Conservation (phyloP, 2,888 invertebrate species). For the Temnothorax ravouxi region DNA sequence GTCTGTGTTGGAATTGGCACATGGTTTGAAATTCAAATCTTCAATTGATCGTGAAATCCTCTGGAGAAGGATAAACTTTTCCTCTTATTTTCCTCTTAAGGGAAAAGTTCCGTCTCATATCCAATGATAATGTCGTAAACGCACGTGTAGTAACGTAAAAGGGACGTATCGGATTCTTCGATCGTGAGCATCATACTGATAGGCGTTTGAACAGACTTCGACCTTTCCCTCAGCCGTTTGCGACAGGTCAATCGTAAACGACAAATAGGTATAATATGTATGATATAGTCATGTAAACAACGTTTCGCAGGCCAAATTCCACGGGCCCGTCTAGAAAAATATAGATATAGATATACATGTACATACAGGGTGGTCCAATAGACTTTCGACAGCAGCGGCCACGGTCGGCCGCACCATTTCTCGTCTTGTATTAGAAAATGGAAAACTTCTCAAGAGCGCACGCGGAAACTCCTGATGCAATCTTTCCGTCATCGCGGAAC, state of each 20-base stretch:
- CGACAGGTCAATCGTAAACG: constrained; percentile 66
- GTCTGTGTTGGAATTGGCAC: not conserved
- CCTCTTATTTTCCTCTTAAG: not conserved
- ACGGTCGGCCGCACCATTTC: constrained; percentile 17
- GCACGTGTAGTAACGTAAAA: constrained; percentile 27
- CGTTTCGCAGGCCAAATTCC: constrained; percentile 54
- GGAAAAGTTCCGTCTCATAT: constrained; percentile 9
- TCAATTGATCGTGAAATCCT: not conserved
- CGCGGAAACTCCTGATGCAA: not conserved
- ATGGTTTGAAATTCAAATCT: not conserved
- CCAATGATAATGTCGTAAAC: not conserved
- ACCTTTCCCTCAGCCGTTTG: constrained; percentile 48
- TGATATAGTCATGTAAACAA: constrained; percentile 46
- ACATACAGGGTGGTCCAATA: constrained; percentile 64
- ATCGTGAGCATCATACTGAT: constrained; percentile 42
- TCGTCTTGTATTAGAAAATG: constrained; percentile 9
- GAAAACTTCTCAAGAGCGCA: not conserved
- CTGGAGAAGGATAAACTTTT: not conserved
- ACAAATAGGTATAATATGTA: constrained; percentile 68
- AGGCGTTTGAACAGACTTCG: constrained; percentile 39
- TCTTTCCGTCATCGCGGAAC: not conserved
- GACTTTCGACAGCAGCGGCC: constrained; percentile 49
- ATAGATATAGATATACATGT: constrained; percentile 68
- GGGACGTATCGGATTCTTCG: not conserved
- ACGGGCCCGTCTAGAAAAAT: constrained; percentile 74